Conservation (phyloP, 2,113 vertebrate genomes). For the Apaloderma vittatum region DNA sequence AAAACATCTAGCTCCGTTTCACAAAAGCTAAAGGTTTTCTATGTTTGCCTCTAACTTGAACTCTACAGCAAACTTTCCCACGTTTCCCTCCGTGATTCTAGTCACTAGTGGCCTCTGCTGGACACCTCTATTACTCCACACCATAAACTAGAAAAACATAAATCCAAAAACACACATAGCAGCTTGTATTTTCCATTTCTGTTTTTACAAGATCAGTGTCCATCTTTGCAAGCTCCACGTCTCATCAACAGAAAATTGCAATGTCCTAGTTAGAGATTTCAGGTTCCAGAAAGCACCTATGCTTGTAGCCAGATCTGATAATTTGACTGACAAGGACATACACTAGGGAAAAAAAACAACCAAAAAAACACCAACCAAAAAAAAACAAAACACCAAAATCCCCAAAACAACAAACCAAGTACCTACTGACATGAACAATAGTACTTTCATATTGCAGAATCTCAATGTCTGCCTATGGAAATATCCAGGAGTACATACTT, state of each 20-base stretch:
- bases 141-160: background rate
- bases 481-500: background rate
- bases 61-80: background rate
- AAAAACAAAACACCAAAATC: no score
- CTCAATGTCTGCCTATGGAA: background rate
- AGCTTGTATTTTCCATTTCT: background rate
- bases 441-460: background rate
- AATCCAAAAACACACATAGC: fast-evolving
- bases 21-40: background rate
- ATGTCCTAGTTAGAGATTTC: background rate
- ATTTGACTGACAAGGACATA: background rate
- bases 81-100: background rate
- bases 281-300: background rate
- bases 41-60: background rate
- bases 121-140: conserved; percentile 2
- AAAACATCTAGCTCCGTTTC: background rate
- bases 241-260: background rate
- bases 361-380: background rate
- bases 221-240: background rate
- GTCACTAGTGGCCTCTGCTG: conserved; percentile 69
- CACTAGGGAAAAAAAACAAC: background rate
- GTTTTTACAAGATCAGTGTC: background rate
- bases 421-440: background rate
- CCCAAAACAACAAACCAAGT: background rate
- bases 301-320: background rate